Evolutionary conservation across 2,888 invertebrate genomes (phyloP), one percentile per base, ranked within the genome.

Genomic region (Microchrysa polita): DNA sequence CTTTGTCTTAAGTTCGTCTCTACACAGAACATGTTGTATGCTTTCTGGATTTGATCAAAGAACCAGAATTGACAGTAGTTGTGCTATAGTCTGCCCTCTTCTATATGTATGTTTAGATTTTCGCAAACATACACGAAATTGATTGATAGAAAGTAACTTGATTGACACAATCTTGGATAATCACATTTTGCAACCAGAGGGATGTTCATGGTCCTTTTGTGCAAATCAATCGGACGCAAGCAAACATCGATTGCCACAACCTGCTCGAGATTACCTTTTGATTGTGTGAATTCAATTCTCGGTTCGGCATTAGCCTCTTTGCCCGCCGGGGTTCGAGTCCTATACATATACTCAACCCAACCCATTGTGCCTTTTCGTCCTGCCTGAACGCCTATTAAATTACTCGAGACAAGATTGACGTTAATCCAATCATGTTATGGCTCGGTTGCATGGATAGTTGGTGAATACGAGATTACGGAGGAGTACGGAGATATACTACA

Each of bases 91-190:
- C n/a, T n/a, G n/a, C n/a, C n/a, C n/a, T n/a, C n/a, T n/a, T n/a
- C n/a, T n/a, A n/a, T n/a, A n/a, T n/a, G n/a, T n/a, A n/a, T 44
- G 65, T 65, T 44, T 57, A 20, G 40, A 55, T 44, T 34, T n/a
- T n/a, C n/a, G n/a, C 27, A 34, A 34, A 34, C 27, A 34, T n/a
- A n/a, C 27, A 34, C 27, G 48, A 42, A 44, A n/a, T 57, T 42
- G 69, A 69, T 34, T 69, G 69, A 69, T 69, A 40, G 55, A 42
- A 22, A 40, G 69, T 69, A 69, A 69, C 55, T 57, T 69, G 69
- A 69, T 69, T 69, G 69, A 69, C 69, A 69, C 55, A 69, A 55
- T 55, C 55, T 69, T 20, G 5, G 16, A 40, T 69, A 69, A 69
- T 69, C 69, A 20, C 42, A 69, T 69, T 69, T 69, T 12, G 48